A percentile compares a stretch with the other conserved stretches of the same genome.
Evolutionary conservation across 2,113 vertebrate species (phyloP).

Genomic region (Ovibos moschatus): DNA sequence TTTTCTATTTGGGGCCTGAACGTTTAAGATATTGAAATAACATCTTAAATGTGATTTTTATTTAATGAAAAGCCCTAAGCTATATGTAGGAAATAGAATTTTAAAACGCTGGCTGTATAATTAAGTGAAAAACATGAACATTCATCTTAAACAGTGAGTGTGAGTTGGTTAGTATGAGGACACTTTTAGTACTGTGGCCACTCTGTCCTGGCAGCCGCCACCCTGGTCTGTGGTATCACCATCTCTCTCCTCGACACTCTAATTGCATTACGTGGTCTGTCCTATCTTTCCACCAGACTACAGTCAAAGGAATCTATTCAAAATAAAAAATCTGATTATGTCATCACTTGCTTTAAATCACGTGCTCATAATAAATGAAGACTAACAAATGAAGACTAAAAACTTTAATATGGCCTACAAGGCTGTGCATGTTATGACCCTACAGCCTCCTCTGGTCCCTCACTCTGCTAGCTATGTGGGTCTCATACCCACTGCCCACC

Average conservation of each 20-base stretch:
- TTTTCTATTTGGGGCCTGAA: neutral
- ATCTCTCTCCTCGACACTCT: neutral
- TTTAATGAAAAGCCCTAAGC: neutral
- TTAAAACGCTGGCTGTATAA: neutral
- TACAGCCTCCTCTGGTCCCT: neutral
- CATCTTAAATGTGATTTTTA: neutral
- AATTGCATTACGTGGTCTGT: no score
- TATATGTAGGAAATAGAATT: neutral
- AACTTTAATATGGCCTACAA: neutral
- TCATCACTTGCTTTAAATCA: neutral
- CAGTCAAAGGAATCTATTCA: neutral
- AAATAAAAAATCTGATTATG: neutral
- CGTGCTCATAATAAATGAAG: neutral
- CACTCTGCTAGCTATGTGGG: neutral
- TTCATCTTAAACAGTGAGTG: neutral
- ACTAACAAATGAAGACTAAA: neutral
- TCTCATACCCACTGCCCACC: neutral
- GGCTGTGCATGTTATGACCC: neutral
- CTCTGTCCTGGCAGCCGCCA: neutral
- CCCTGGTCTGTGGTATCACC: neutral
- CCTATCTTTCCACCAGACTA: neutral
- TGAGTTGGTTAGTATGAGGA: neutral
- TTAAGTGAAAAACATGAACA: neutral
- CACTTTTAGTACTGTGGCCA: neutral
- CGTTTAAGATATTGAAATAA: constrained; percentile 5